These are phyloP conservation scores for Tipula unca DNA, from an alignment of 2,888 invertebrate genomes.

Conservation along the genomic window DNA sequence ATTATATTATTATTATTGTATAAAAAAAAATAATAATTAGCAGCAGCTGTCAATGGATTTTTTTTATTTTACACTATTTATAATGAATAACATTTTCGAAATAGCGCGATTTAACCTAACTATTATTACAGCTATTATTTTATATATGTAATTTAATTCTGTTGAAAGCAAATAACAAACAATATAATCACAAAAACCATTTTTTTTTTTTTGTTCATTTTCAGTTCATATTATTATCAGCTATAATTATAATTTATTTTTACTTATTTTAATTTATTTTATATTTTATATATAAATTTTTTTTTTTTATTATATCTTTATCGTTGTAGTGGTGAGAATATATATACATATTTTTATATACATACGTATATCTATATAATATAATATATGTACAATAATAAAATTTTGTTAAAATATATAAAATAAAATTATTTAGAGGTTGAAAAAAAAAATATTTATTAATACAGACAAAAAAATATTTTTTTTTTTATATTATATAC, in stretches of 20 bases:
- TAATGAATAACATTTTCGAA: not conserved
- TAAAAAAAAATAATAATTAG: not conserved
- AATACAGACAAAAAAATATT: not conserved
- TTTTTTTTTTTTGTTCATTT: not conserved
- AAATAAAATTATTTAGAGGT: conserved; percentile 14
- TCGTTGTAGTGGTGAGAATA: not conserved
- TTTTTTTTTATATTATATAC: not conserved
- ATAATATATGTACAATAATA: not conserved
- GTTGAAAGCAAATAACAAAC: not conserved
- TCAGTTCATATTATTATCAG: not conserved
- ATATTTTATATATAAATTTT: not conserved
- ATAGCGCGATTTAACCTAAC: not conserved
- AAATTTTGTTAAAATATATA: not conserved
- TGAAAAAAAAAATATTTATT: conserved; percentile 8
- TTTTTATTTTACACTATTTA: not conserved
- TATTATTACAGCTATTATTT: not conserved
- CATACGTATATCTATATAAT: not conserved
- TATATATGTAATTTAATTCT: not conserved
- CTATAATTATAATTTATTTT: conserved; percentile 8
- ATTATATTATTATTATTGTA: not conserved
- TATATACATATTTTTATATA: not conserved
- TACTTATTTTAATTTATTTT: conserved; percentile 14
- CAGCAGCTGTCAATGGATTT: not conserved
- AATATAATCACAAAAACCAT: not conserved
- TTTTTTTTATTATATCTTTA: not conserved